Conservation (phyloP, 1,140 invertebrate species). For the Mya arenaria region DNA sequence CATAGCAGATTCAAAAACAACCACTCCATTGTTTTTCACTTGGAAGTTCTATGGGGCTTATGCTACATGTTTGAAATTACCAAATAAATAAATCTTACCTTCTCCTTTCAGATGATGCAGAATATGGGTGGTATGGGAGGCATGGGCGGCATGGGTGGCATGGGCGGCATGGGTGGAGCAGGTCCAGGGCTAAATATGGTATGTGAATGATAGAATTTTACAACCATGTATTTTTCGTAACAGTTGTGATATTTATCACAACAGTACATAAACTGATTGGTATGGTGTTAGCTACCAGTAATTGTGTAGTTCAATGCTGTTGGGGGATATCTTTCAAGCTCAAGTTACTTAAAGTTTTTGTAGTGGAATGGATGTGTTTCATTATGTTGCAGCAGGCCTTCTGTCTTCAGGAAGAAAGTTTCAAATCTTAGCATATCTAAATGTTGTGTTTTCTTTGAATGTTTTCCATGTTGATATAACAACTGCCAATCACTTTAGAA, state of each 20-base stretch:
- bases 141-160: slow-evolving; percentile 59
- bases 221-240: background rate
- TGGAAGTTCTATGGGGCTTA: background rate
- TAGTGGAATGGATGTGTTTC: background rate
- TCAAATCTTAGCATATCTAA: too few relatives aligned
- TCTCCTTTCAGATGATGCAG: slow-evolving; percentile 59
- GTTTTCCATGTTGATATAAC: too few relatives aligned
- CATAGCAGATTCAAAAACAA: too few relatives aligned
- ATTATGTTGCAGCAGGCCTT: too few relatives aligned
- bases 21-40: too few relatives aligned
- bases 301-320: background rate
- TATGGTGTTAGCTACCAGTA: background rate
- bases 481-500: too few relatives aligned
- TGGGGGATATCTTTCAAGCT: background rate
- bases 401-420: too few relatives aligned
- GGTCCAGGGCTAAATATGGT: slow-evolving; percentile 8
- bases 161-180: slow-evolving; percentile 12
- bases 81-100: background rate
- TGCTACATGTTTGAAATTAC: background rate
- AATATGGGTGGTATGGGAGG: slow-evolving; percentile 63
- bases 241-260: background rate
- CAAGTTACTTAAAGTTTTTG: background rate
- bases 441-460: too few relatives aligned
- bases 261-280: background rate
- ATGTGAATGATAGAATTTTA: background rate